Conservation (phyloP, 30 jellyfish, hydroid and myxozoan genomes). For the Aurelia coerulea region DNA sequence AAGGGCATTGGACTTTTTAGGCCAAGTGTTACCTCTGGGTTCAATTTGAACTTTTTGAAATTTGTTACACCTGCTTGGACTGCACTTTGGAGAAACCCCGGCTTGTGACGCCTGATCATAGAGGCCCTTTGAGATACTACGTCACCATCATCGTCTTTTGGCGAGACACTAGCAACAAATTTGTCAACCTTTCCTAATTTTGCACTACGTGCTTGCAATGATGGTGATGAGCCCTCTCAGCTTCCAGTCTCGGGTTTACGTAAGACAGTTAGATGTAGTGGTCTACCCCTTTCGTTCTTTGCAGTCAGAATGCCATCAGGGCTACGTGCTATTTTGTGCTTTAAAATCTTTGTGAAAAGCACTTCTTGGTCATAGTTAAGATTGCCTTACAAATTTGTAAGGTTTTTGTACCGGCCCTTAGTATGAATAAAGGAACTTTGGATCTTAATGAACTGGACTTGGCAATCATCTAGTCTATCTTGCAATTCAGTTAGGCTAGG, state of each 20-base stretch:
- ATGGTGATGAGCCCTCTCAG: background rate
- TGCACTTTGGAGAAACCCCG: too few relatives aligned
- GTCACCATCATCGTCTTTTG: background rate
- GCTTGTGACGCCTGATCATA: too few relatives aligned
- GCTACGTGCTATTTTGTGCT: too few relatives aligned
- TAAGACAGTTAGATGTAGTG: conserved; percentile 1
- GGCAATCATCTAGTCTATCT: conserved; percentile 12
- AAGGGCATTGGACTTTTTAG: background rate
- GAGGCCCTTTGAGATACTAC: background rate
- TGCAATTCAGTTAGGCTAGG: conserved; percentile 1
- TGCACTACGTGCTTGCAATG: conserved; percentile 5
- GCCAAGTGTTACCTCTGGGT: too few relatives aligned
- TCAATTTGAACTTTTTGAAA: too few relatives aligned
- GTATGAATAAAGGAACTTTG: too few relatives aligned
- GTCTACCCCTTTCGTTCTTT: conserved; percentile 11
- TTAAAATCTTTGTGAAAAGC: too few relatives aligned
- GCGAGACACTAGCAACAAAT: conserved; percentile 1
- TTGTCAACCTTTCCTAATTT: background rate
- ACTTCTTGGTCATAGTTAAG: too few relatives aligned
- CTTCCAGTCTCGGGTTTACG: conserved; percentile 1
- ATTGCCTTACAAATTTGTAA: too few relatives aligned
- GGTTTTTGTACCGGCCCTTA: too few relatives aligned
- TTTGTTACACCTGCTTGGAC: too few relatives aligned
- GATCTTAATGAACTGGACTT: too few relatives aligned
- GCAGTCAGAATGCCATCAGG: background rate